Evolutionary conservation across 2,797 vertebrate species (phyloP), one percentile per base, ranked within the genome.

Genomic region (Pygocentrus nattereri): DNA sequence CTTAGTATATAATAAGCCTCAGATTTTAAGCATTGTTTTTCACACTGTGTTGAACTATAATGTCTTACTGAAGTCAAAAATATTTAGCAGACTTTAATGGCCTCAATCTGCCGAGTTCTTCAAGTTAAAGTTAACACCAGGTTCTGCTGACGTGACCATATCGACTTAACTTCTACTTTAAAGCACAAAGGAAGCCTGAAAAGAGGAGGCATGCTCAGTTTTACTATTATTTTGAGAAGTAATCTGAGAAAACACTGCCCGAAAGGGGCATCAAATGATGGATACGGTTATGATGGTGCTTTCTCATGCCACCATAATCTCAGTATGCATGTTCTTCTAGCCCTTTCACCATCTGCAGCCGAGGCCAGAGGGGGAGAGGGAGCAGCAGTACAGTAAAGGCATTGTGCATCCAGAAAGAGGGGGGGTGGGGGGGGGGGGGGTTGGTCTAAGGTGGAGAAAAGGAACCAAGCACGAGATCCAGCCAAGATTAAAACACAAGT

Each of bases 331-430:
- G 52, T 61, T 68, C 68, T 54, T 80, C 78, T 82, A 79, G 68
- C 56, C 64, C 62, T 75, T 82, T 77, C 72, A 84, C 85, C 85
- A 86, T 84, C 82, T 86, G 85, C 74, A 41, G 82, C 62, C 41
- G 6, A 62, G 83, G 76, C 76, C 41, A n/a, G 47, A 76, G 77
- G 68, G 80, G 82, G 27, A 64, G 64, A 75, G 61, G 27, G 23
- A 64, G 31, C 74, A 54, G 77, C 74, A 84, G 76, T 84, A 86
- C 82, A 86, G 82, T 86, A 65, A 80, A 84, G 77, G 69, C 81
- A 86, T 80, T 86, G 85, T 86, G 77, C 79, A 50, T 12, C 80
- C 70, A 71, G 82, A 77, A 70, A 58, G 34, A 65, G 56, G 54
- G 82, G 52, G 54, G 61, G 73, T 76, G 70, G 58, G 34, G 65